Base-by-base conservation (phyloP, 2,888 invertebrate genomes). In the Prostheceraeus crozeri region DNA sequence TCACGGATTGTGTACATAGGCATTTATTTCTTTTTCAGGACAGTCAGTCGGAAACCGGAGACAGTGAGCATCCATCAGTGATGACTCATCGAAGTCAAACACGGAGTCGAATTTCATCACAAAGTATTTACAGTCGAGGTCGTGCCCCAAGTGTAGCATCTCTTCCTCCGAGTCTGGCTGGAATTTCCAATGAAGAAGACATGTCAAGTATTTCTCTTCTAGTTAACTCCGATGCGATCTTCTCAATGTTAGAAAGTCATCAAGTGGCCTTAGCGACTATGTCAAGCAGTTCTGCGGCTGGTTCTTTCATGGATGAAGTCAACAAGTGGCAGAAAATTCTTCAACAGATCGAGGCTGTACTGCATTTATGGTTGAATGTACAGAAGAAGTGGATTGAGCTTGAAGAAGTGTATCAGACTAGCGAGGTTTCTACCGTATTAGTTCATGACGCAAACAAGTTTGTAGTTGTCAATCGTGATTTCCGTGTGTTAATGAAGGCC, bases 231-330 rank as follows among this genome's bases (percentile, higher is more conserved):
- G 72, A 72, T 11, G 67, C 71, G 2, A 72, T 76, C 28, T 74
- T 76, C 65, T 71, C 72, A n/a, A 74, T 74, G 64, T 66, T 76
- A 33, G 74, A 75, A 61, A 66, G 67, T 59, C 76, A 76, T 67
- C 75, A 75, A 70, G 69, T 73, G 62, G 65, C 72, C 1, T 69
- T 76, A 36, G 73, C 72, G 62, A 70, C 72, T 35, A 71, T 76
- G 71, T 72, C 72, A 68, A 69, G 70, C 57, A 70, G 69, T 56
- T 21, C 57, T 3, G 71, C 73, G 3, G 74, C 74, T 1, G 75
- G 75, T 1, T 71, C 72, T 10, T 76, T 75, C 68, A 67, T 73
- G 55, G 76, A 76, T 64, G 76, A 75, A 59, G 73, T 76, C 19
- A 65, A 71, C 48, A 75, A 75, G 65, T 76, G 76, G 76, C 75